Evolutionary conservation across 92 coral and sea anemone species (phyloP), one percentile per base, ranked within the genome.

Genomic region (Heteractis magnifica): DNA sequence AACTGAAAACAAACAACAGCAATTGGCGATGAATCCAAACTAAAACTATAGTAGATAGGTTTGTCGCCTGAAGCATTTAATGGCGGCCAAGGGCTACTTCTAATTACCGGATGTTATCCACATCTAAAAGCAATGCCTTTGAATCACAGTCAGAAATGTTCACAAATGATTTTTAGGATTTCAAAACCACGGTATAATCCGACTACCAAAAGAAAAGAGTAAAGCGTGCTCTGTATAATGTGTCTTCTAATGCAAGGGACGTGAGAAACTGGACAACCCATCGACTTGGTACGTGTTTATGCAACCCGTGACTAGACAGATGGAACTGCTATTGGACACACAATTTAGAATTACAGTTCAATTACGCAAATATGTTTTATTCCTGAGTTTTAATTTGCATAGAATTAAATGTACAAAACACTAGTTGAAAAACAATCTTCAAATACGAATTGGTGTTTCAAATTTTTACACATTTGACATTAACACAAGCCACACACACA

Each of bases 251-350:
- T 5, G 49, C 44, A 18, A 20, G 73, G 5, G 73, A 68, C 34
- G 72, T 6, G 72, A 4, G 73, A 68, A n/a, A 26, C 73, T 68
- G 73, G 49, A 68, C 16, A 5, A 9, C 70, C 70, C 70, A 6
- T 68, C 23, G 58, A 53, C 58, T 53, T 53, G 58, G 9, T 4
- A 6, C 3, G 8, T 26, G 73, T 26, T 68, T 68, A 68, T 68
- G 73, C 9, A 68, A 68, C 23, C 49, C 73, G 7, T 68, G 16
- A 23, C 49, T 34, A 34, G 44, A 34, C 44, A 34, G 44, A 34
- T 34, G 44, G 44, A 68, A 26, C 73, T 68, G 73, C 49, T 14
- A 68, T 23, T 68, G 73, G 73, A 68, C 73, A 68, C 73, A 68
- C 23, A 10, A 26, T n/a, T 21, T 68, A 2, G 13, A 20, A 7